Evolutionary conservation across 2,113 vertebrate species (phyloP).

Genomic region (Syrrhaptes paradoxus): DNA sequence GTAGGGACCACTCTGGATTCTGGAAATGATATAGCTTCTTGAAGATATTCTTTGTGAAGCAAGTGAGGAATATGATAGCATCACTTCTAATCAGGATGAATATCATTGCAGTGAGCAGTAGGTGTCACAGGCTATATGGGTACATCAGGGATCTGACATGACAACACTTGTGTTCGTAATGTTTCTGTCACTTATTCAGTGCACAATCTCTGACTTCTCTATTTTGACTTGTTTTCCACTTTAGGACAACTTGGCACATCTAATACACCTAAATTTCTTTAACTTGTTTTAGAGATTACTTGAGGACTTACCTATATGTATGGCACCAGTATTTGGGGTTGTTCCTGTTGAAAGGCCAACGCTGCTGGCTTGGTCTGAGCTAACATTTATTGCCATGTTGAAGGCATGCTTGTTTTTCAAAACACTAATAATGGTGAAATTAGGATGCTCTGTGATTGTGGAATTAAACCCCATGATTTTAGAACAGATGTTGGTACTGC

Average conservation of each 20-base stretch:
- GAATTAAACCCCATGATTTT: constrained; percentile 18
- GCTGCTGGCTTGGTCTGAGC: neutral
- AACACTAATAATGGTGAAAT: neutral
- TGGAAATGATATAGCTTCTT: neutral
- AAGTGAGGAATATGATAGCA: neutral
- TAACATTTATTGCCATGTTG: neutral
- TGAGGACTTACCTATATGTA: neutral
- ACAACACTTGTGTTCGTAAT: constrained; percentile 8
- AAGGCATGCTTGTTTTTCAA: neutral
- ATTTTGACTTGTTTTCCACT: neutral
- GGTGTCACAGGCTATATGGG: constrained; percentile 28
- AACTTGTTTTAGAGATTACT: neutral
- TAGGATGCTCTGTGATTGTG: neutral
- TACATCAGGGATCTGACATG: constrained; percentile 17
- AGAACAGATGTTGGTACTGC: neutral
- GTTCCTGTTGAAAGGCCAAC: neutral
- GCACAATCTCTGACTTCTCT: neutral
- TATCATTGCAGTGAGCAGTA: constrained; percentile 46
- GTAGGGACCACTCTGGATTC: constrained; percentile 5
- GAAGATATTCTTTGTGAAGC: neutral
- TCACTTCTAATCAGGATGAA: constrained; percentile 21
- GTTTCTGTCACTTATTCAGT: constrained; percentile 10
- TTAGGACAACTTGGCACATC: neutral
- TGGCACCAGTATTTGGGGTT: neutral
- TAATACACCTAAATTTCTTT: neutral